A percentile compares a stretch with the other conserved stretches of the same genome.
These are phyloP conservation scores for Parus major DNA, from an alignment of 2,113 vertebrate species.

Conservation along the genomic window DNA sequence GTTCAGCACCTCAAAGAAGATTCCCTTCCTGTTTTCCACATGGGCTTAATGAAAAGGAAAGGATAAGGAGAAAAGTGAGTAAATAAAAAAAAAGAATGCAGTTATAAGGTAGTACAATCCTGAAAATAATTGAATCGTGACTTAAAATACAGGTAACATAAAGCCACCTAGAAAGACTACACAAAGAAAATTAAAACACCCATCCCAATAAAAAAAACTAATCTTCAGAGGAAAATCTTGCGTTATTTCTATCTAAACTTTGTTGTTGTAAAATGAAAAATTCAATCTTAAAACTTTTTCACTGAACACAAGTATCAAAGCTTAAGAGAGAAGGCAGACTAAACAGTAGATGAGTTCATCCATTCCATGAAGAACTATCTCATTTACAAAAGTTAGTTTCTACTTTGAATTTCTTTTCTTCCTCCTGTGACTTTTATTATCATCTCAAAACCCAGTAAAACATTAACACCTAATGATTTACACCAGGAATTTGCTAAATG, in stretches of 20 bases:
- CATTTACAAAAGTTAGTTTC: background rate
- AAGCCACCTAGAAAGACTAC: background rate
- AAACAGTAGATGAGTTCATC: background rate
- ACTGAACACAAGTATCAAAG: background rate
- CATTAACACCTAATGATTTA: background rate
- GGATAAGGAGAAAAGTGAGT: background rate
- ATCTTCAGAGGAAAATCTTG: background rate
- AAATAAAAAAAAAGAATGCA: background rate
- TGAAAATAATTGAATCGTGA: background rate
- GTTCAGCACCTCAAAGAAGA: background rate
- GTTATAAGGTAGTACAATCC: background rate
- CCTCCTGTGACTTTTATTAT: background rate
- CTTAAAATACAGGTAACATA: background rate
- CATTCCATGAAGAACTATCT: background rate
- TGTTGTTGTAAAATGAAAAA: background rate
- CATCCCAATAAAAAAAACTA: background rate
- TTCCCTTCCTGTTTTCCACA: background rate
- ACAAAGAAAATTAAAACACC: background rate
- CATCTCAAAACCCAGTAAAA: background rate
- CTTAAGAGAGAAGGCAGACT: background rate
- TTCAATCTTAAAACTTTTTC: background rate
- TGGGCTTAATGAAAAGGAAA: background rate
- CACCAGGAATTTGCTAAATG: background rate
- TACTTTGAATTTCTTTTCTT: background rate
- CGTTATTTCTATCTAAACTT: background rate